Evolutionary conservation across 2,888 invertebrate genomes (phyloP).

Genomic region (Drosophila colorata): DNA sequence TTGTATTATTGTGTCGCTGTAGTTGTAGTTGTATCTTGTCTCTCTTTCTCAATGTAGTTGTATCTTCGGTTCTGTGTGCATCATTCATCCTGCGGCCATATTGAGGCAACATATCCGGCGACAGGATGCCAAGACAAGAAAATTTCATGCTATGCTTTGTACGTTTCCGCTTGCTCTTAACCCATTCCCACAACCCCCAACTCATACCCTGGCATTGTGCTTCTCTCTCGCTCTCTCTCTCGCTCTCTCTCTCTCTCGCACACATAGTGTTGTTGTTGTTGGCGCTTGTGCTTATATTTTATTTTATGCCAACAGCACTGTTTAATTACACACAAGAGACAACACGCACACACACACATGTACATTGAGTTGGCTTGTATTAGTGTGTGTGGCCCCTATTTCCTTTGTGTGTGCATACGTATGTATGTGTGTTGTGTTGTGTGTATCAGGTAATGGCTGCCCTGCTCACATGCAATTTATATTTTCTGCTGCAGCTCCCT

Average conservation of each 20-base stretch:
- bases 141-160: conserved; percentile 79
- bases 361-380: conserved; percentile 32
- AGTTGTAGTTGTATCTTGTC: conserved; percentile 20
- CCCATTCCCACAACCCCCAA: neutral
- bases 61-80: conserved; percentile 56
- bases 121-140: conserved; percentile 81
- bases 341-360: conserved; percentile 44
- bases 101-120: conserved; percentile 82
- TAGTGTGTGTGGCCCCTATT: conserved; percentile 37
- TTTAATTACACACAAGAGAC: conserved; percentile 81
- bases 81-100: conserved; percentile 81
- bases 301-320: conserved; percentile 81
- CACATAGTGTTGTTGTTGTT: conserved; percentile 24
- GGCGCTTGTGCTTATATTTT: conserved; percentile 75
- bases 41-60: conserved; percentile 22
- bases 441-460: conserved; percentile 71
- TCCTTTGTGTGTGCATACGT: conserved; percentile 32
- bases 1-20: conserved; percentile 2
- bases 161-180: conserved; percentile 63
- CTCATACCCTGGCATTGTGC: neutral
- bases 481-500: conserved; percentile 50
- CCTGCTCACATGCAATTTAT: conserved; percentile 79
- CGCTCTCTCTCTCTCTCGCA: conserved; percentile 20
- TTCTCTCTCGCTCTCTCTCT: neutral
- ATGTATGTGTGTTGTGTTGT: conserved; percentile 31